Evolutionary conservation across 2,797 vertebrate species (phyloP), one percentile per base, ranked within the genome.

Genomic region (Somateria mollissima): DNA sequence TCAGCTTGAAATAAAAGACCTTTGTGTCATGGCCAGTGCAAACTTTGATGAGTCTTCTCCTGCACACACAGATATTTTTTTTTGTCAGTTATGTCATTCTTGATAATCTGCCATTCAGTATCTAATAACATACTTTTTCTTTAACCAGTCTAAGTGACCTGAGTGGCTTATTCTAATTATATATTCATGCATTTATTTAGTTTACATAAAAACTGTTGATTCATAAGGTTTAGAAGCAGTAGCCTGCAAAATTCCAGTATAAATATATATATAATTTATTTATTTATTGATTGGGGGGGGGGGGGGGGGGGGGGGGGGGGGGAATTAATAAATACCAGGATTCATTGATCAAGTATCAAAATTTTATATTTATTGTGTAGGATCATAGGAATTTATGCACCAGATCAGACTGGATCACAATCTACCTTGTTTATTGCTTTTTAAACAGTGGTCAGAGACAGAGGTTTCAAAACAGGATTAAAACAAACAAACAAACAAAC

Each of bases 11-110:
- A 65, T 91, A 28, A 32, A 9, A 54, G 8, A 8, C 27, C 1
- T 41, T 65, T 45, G 8, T 12, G 5, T 66, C 17, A 41, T 73
- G 56, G 8, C 1, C 39, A 49, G 14, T 24, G 5, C 4, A 66
- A 70, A 64, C 2, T 56, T 5, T 9, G 27, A 21, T 56, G 5
- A 53, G 2, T 7, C 0, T 0, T 45, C 3, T 75, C 20, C 13
- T 62, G 9, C 6, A 24, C 7, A 57, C 39, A 20, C 32, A 62
- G 43, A 84, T 43, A 18, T 41, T 87, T 84, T 73, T 8, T 36
- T 39, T 61, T 54, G 12, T 60, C 21, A 45, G 8, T 74, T 61
- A 37, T 3, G 9, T 65, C 92, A 12, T 7, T 70, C 7, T 84
- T 83, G 36, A 49, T 39, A 79, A 64, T 70, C 14, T 80, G 30